These are phyloP conservation scores for Ara ararauna DNA, from an alignment of 2,797 vertebrate species.

Conservation along the genomic window DNA sequence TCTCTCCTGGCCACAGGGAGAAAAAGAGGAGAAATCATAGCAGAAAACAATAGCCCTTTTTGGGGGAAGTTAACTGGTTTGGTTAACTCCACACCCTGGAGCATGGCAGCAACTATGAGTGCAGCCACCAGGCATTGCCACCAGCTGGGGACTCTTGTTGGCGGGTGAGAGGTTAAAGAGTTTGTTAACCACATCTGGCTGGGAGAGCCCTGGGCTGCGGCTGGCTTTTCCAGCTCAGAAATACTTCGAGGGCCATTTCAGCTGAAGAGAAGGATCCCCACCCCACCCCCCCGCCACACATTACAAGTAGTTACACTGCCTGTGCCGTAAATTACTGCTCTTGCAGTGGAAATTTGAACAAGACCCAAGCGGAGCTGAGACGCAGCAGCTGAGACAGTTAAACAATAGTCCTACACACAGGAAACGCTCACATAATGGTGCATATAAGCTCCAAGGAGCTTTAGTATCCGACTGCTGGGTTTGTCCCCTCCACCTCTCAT, in stretches of 20 bases:
- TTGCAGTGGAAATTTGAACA: neutral
- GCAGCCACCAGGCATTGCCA: accelerated
- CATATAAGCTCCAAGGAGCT: slow-evolving; percentile 60
- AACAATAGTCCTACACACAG: neutral
- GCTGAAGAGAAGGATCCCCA: neutral
- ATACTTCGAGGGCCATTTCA: neutral
- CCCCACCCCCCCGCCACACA: accelerated
- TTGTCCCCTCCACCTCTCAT: neutral
- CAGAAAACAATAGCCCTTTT: neutral
- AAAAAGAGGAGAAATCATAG: neutral
- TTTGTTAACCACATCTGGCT: neutral
- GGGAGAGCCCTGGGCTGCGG: neutral
- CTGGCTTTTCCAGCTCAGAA: neutral
- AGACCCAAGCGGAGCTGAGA: neutral
- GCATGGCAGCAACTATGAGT: accelerated
- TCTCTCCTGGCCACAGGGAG: neutral
- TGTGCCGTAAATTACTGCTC: neutral
- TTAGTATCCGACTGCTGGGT: neutral
- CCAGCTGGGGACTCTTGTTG: accelerated
- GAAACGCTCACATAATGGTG: neutral
- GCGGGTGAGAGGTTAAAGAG: neutral
- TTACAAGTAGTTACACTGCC: neutral
- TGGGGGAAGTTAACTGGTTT: neutral
- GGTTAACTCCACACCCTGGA: neutral
- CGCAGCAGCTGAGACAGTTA: neutral